phyloP scores from a whole-genome alignment of 1,140 invertebrate genomes.

The Drosophila orosa region DNA sequence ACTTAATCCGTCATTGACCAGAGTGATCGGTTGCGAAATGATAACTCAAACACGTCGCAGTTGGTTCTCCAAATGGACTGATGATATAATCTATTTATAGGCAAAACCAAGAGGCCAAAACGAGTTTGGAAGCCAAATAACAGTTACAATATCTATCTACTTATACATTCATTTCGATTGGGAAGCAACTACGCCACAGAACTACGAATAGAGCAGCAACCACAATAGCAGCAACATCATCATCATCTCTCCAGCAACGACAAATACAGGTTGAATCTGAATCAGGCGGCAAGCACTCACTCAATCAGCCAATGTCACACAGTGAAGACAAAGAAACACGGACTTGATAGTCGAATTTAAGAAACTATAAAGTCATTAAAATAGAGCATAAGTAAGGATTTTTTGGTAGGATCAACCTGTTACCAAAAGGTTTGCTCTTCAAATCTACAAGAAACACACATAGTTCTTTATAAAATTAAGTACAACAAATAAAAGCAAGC shows the following conservation, averaged over 20 bases:
- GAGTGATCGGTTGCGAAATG: conserved; percentile 21
- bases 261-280: conserved; percentile 53
- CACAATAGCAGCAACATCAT: conserved; percentile 32
- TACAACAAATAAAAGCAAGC: not conserved
- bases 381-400: not conserved
- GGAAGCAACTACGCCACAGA: conserved; percentile 59
- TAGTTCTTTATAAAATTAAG: not conserved
- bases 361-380: not conserved
- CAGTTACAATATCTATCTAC: conserved; percentile 60
- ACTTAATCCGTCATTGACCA: conserved; percentile 56
- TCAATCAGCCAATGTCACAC: conserved; percentile 43
- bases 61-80: conserved; percentile 30
- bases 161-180: conserved; percentile 58
- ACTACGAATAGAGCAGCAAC: conserved; percentile 15
- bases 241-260: conserved; percentile 4
- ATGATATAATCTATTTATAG: conserved; percentile 61
- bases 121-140: conserved; percentile 61
- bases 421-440: not conserved
- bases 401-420: not conserved
- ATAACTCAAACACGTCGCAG: conserved; percentile 37
- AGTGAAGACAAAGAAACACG: conserved; percentile 17
- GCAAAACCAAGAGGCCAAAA: conserved; percentile 34
- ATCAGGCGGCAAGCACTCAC: conserved; percentile 36
- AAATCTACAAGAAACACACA: not conserved
- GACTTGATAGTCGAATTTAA: not conserved